phyloP scores from a whole-genome alignment of 1,140 invertebrate genomes.

The Arion vulgaris region DNA sequence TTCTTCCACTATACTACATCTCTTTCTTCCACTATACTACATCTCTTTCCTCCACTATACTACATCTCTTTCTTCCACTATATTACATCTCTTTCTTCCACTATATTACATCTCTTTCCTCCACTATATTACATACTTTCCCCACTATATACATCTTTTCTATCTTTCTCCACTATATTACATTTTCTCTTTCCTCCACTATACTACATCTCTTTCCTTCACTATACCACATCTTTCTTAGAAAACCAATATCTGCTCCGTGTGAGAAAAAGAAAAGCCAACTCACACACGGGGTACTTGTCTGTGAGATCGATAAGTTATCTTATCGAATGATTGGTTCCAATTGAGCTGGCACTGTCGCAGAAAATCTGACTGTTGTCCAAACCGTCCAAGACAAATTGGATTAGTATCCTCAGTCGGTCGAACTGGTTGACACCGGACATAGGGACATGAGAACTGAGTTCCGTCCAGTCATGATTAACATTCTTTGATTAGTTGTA shows the following conservation, averaged over 20 bases:
- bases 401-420: neutral
- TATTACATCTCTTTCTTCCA: too few species aligned
- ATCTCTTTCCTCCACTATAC: too few species aligned
- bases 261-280: neutral
- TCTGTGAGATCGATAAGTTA: constrained; percentile 2
- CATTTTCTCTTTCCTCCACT: neutral
- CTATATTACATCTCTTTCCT: too few species aligned
- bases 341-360: neutral
- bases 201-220: neutral
- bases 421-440: neutral
- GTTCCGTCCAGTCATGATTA: neutral
- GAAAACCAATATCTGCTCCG: neutral
- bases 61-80: too few species aligned
- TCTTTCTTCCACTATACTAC: too few species aligned
- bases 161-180: too few species aligned
- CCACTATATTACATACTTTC: too few species aligned
- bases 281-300: neutral
- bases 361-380: neutral
- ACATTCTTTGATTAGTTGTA: too few species aligned
- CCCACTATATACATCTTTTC: too few species aligned
- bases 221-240: neutral
- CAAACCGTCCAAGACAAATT: neutral
- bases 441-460: neutral
- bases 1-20: too few species aligned
- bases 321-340: constrained; percentile 9